Base-by-base conservation (phyloP, 2,113 vertebrate species). In the Pedionomus torquatus region DNA sequence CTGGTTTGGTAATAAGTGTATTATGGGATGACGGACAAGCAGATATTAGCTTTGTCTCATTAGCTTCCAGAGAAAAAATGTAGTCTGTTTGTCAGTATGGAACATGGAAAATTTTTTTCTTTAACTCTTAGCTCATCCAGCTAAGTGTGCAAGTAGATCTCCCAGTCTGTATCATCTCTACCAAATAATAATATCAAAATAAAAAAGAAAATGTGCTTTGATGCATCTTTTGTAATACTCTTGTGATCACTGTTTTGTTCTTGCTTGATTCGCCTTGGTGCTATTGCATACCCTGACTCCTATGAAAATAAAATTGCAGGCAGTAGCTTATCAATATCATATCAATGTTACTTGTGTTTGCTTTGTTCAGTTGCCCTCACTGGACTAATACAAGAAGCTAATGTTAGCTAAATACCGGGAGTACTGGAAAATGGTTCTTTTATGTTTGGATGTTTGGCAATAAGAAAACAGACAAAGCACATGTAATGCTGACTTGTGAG, bases 1-100 rank as follows among this genome's bases (percentile, higher is more conserved):
- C 57, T 82, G 15, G 11, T 75, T 96, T 96, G 82, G 65, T 95
- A 92, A 75, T 84, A 97, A 89, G 61, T 87, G 20, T 87, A 65
- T 95, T 96, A 90, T 23, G 77, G 41, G 33, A 93, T 96, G 84
- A 96, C 93, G 78, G 87, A 96, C 93, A 96, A 80, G 61, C 49
- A 91, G 91, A 96, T 91, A 93, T 72, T 90, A 93, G 83, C 44
- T 93, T 55, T 95, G 65, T 89, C 69, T 92, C 77, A 92, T 93
- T 95, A 90, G n/a, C 66, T 89, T 91, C 54, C 15, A 44, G 30
- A 30, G 19, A 64, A 90, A 94, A 93, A 66, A 60, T 8, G 11
- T 68, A 65, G n/a, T 23, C 70, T 44, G 17, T 91, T 89, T 71
- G 21, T 39, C 30, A 65, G 15, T 65, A 61, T 26, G 10, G 52